Base-by-base conservation (phyloP, 2,113 vertebrate species). In the Prinia subflava region DNA sequence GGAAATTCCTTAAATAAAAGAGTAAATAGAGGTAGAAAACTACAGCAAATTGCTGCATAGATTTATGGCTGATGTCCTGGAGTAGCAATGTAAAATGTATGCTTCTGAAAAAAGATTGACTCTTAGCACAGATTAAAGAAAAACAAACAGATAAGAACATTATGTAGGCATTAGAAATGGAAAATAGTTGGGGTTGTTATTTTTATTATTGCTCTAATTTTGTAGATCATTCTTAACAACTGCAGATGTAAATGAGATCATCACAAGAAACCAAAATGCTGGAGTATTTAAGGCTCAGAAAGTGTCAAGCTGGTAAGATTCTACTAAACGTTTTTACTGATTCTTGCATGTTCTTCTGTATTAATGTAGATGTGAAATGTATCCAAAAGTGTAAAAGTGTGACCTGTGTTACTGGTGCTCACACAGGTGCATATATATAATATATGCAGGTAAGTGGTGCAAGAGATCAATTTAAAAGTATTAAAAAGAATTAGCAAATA, bases 271-370 rank as follows among this genome's bases (percentile, higher is more conserved):
- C 95, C 95, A 97, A 92, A 96, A 95, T 67, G 93, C 97, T 3
- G 98, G 98, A 47, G 84, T 97, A 56, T 99, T 99, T 95, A 98
- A 98, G 60, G 96, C 98, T 53, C 97, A 95, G n/a, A 96, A 92
- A 30, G 96, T 99, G 35, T 99, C 98, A 76, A 98, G 98, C 97
- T 83, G 99, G 99, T 99, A 98, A 99, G 98, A 93, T 68, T 44
- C 64, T 93, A 55, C 53, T 77, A 19, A 81, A 39, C 7, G 39
- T 24, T 69, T 85, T 89, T 68, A 47, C 28, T 37, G 20, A 76
- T 90, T 85, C 37, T 79, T 79, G 27, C 18, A 24, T 44, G 27
- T 69, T 39, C 25, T 59, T 91, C 8, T 67, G 13, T 74, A 28
- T 79, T 80, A 74, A 76, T 53, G 27, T 57, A 71, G 41, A 59